phyloP scores from a whole-genome alignment of 2,888 invertebrate species.

The Hypercompe scribonia region DNA sequence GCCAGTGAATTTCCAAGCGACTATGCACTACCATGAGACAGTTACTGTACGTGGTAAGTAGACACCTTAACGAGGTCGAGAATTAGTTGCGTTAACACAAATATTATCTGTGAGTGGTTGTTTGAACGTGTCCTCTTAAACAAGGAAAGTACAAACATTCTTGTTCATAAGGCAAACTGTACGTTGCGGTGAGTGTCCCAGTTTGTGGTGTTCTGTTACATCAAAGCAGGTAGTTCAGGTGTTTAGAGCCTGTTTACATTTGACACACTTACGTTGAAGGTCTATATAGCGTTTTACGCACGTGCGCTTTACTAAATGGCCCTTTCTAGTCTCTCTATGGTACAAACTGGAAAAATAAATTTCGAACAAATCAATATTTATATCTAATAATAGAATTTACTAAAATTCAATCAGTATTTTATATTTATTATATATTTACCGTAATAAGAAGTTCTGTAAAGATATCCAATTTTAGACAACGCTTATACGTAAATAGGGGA shows the following conservation, averaged over 20 bases:
- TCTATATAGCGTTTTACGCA: not conserved
- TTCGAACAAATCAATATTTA: not conserved
- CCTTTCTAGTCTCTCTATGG: not conserved
- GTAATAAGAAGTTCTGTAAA: too few species aligned
- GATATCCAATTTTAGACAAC: too few species aligned
- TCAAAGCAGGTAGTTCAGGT: slow-evolving; percentile 10
- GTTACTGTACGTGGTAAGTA: slow-evolving; percentile 2
- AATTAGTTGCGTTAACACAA: slow-evolving; percentile 63
- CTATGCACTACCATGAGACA: not conserved
- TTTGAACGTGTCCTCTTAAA: slow-evolving; percentile 55
- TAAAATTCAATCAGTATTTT: too few species aligned
- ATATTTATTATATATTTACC: too few species aligned
- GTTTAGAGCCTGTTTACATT: slow-evolving; percentile 41
- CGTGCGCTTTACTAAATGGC: not conserved
- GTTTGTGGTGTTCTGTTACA: slow-evolving; percentile 24
- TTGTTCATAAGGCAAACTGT: slow-evolving; percentile 39
- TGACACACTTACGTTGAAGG: slow-evolving; percentile 1
- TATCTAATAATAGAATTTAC: too few species aligned
- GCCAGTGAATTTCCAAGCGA: not conserved
- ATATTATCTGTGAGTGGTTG: slow-evolving; percentile 58
- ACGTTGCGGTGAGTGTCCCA: slow-evolving; percentile 34
- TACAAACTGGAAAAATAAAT: not conserved
- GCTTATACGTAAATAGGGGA: too few species aligned
- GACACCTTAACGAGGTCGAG: slow-evolving; percentile 25
- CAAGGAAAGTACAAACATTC: slow-evolving; percentile 39